A percentile compares a stretch with the other conserved stretches of the same genome.
Evolutionary conservation across 2,888 invertebrate species (phyloP).

Genomic region (Colletes collaris): DNA sequence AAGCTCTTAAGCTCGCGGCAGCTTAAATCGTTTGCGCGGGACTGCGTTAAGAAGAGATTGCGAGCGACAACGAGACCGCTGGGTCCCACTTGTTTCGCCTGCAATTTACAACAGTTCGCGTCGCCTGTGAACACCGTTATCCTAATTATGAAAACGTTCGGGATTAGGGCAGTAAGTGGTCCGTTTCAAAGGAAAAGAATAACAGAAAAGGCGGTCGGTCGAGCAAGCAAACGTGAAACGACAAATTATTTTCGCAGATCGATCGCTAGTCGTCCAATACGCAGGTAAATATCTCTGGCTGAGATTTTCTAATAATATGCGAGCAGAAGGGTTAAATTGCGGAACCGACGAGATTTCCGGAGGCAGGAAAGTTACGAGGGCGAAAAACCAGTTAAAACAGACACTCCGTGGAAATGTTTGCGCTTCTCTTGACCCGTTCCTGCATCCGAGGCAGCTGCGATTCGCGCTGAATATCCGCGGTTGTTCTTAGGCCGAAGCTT

Average conservation of each 20-base stretch:
- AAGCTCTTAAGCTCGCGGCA: conserved; percentile 70
- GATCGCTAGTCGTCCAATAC: no score
- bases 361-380: not conserved
- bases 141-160: conserved; percentile 24
- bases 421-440: conserved; percentile 46
- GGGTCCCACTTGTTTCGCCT: conserved; percentile 49
- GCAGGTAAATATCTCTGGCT: no score
- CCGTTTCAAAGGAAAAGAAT: not conserved
- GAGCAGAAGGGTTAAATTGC: conserved; percentile 1
- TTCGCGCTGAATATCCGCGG: conserved; percentile 41
- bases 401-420: conserved; percentile 32
- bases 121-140: conserved; percentile 24
- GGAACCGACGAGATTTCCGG: not conserved
- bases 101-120: conserved; percentile 33
- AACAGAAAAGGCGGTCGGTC: not conserved
- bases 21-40: conserved; percentile 67
- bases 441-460: conserved; percentile 19
- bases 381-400: conserved; percentile 33
- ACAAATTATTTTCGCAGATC: no score
- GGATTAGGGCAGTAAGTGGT: conserved; percentile 11
- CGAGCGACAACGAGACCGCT: conserved; percentile 68
- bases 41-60: conserved; percentile 67
- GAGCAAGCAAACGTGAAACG: no score
- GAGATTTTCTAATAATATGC: no score
- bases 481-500: conserved; percentile 31